These are phyloP conservation scores for human (Homo sapiens) DNA, from an alignment of 2,113 vertebrate species.

Conservation along the genomic window DNA sequence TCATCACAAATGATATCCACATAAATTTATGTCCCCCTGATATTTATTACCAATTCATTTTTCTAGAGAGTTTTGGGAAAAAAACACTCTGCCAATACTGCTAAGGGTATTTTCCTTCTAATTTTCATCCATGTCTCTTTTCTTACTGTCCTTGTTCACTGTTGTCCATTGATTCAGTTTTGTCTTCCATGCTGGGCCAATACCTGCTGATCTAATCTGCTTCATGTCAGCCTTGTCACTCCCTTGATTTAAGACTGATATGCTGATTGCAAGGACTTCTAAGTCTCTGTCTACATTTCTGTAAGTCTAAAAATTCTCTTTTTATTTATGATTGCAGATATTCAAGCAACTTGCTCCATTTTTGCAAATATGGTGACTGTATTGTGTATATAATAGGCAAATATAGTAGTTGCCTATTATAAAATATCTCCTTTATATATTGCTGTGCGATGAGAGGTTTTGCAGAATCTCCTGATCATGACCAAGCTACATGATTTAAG, in stretches of 20 bases:
- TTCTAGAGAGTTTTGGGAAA: background rate
- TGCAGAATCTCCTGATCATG: background rate
- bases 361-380: background rate
- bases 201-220: background rate
- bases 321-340: background rate
- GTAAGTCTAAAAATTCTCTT: background rate
- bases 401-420: background rate
- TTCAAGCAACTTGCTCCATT: background rate
- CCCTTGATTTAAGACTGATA: conserved; percentile 48
- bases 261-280: background rate
- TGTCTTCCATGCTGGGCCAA: background rate
- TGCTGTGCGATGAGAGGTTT: background rate
- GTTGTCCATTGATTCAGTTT: background rate
- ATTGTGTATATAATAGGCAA: too few species aligned
- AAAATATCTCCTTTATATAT: background rate
- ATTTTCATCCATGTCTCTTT: conserved; percentile 4
- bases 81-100: background rate
- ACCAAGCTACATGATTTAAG: background rate
- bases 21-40: background rate
- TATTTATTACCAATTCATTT: background rate
- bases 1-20: conserved; percentile 13
- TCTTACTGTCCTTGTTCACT: background rate
- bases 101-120: background rate
- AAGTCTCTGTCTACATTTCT: background rate
- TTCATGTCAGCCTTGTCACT: background rate